Evolutionary conservation across 1,140 invertebrate species (phyloP), one percentile per base, ranked within the genome.

Genomic region (Lordiphosa mommai): DNA sequence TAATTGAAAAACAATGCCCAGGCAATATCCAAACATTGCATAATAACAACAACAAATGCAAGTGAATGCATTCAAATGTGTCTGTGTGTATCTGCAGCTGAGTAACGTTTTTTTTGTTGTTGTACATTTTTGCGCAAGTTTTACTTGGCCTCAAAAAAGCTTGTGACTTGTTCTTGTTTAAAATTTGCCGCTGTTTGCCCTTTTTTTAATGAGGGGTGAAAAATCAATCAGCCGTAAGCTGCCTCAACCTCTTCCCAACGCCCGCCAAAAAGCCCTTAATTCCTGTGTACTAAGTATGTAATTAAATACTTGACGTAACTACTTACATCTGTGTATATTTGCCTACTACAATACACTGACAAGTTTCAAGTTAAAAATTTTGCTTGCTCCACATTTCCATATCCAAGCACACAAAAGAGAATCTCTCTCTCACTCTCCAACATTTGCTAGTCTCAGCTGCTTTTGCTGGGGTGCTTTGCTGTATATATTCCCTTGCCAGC

Each of bases 21-120:
- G n/a, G n/a, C n/a, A 52, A 20, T 4, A 41, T 34, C 48, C 53
- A 73, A 71, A 53, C 71, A 80, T 80, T 80, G 76, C 76, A 61
- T 80, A 80, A 80, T 84, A 48, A 38, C 53, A 72, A 67, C 43
- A 65, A 57, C 38, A 60, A 63, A 30, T 29, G 23, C 20, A 69
- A 70, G 70, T 46, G 53, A 34, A 44, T 79, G 74, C 74, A 79
- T 67, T 63, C 10, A 50, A 74, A 43, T 57, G 64, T 34, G 64
- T 53, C 55, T 30, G 27, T 76, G 49, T 70, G 50, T 65, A 67
- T 61, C 46, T 80, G 56, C 64, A 80, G 44, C 59, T 69, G 61
- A 60, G 58, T 40, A 38, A 37, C 40, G 13, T 49, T 59, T 52
- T 34, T 34, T 12, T 50, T 40, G 3, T 27, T 32, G 51, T 43